Conservation (phyloP, 2,113 vertebrate genomes). For the Notarius lentiginosus region DNA sequence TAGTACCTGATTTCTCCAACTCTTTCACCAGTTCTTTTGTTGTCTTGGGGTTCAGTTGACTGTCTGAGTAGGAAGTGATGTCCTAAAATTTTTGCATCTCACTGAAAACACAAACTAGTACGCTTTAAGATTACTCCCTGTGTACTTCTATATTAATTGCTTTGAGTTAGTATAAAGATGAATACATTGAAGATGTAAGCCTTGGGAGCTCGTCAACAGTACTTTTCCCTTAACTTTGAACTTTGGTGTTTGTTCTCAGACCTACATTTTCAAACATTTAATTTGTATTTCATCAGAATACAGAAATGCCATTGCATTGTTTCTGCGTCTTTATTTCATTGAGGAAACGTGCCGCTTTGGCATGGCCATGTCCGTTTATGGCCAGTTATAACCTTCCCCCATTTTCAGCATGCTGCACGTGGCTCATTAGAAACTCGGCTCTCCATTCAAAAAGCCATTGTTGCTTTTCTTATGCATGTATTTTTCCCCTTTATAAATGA, state of each 20-base stretch:
- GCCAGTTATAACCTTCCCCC: slow-evolving; percentile 68
- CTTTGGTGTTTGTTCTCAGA: slow-evolving; percentile 72
- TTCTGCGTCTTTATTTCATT: slow-evolving; percentile 59
- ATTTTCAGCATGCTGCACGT: slow-evolving; percentile 94
- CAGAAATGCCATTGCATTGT: slow-evolving; percentile 20
- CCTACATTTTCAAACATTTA: slow-evolving; percentile 28
- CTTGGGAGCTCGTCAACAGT: slow-evolving; percentile 79
- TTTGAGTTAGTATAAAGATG: slow-evolving; percentile 64
- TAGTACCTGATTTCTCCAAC: too few relatives aligned
- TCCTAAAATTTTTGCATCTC: slow-evolving; percentile 73
- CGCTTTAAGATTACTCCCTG: not conserved
- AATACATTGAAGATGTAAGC: slow-evolving; percentile 74
- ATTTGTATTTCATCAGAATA: slow-evolving; percentile 45
- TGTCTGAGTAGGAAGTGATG: slow-evolving; percentile 96
- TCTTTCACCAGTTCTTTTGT: too few relatives aligned
- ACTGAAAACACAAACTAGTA: slow-evolving; percentile 11
- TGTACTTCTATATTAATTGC: not conserved
- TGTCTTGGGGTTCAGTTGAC: slow-evolving; percentile 46
- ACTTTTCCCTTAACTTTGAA: slow-evolving; percentile 81
- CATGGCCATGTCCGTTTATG: slow-evolving; percentile 82
- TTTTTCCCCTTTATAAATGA: not conserved
- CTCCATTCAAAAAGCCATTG: slow-evolving; percentile 56
- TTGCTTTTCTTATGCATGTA: slow-evolving; percentile 45
- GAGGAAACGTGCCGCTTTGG: slow-evolving; percentile 56
- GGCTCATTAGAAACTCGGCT: slow-evolving; percentile 72